These are phyloP conservation scores for Procavia capensis DNA, from an alignment of 2,113 vertebrate species.

Conservation along the genomic window DNA sequence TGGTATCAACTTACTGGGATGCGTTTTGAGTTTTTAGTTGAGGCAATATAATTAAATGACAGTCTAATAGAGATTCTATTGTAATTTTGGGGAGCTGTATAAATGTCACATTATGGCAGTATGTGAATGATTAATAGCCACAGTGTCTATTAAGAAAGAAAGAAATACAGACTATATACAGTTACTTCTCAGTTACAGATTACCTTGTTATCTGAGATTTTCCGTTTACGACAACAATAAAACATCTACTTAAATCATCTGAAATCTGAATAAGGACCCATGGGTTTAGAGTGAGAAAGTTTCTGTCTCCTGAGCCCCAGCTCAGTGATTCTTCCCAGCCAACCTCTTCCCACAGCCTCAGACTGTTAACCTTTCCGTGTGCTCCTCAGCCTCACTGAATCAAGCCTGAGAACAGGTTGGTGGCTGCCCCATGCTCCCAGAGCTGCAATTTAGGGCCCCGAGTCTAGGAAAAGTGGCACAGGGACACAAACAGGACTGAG, in stretches of 20 bases:
- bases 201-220: too few relatives aligned
- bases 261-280: too few relatives aligned
- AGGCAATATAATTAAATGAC: background rate
- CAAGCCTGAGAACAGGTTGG: background rate
- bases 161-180: too few relatives aligned
- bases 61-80: background rate
- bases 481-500: background rate
- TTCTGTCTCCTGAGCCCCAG: background rate
- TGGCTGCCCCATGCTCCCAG: background rate
- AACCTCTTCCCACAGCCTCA: background rate
- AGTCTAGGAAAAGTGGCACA: background rate
- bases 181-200: too few relatives aligned
- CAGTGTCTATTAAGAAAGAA: background rate
- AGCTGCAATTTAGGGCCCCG: background rate
- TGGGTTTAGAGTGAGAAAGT: background rate
- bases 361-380: too few relatives aligned
- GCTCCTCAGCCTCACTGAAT: too few relatives aligned
- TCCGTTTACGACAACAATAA: too few relatives aligned
- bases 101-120: background rate
- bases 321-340: background rate
- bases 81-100: background rate
- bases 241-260: too few relatives aligned
- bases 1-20: too few relatives aligned
- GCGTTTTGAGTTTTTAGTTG: too few relatives aligned
- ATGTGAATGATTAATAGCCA: conserved; percentile 2